Conservation (phyloP, 1,140 invertebrate species). For the Odontomachus brunneus region DNA sequence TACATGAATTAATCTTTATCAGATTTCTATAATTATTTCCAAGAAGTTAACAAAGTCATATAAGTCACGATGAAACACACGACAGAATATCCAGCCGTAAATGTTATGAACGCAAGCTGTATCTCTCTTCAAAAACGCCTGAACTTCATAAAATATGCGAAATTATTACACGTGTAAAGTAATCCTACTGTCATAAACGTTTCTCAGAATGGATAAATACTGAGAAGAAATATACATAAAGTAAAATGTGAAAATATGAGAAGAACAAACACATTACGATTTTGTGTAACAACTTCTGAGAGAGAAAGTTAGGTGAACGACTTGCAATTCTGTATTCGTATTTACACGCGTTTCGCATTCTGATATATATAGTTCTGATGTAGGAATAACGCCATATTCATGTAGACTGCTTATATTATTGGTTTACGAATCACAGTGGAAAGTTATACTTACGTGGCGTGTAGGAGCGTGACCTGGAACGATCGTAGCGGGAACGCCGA, state of each 20-base stretch:
- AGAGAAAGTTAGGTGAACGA: neutral
- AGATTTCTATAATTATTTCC: neutral
- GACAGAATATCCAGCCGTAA: neutral
- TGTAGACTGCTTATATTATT: slow-evolving; percentile 78
- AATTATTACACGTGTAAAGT: neutral
- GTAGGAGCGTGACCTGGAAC: slow-evolving; percentile 93
- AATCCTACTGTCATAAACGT: neutral
- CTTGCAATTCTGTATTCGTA: slow-evolving; percentile 5
- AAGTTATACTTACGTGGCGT: slow-evolving; percentile 91
- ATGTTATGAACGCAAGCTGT: neutral
- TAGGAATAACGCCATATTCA: slow-evolving; percentile 71
- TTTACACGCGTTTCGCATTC: neutral
- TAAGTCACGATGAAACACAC: neutral
- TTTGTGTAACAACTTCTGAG: neutral
- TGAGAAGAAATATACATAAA: neutral
- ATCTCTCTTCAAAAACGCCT: neutral
- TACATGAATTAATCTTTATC: neutral
- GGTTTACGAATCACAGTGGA: slow-evolving; percentile 55
- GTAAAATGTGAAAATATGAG: neutral
- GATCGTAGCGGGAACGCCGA: slow-evolving; percentile 88
- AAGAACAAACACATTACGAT: neutral
- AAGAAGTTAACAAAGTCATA: neutral
- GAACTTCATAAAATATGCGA: neutral
- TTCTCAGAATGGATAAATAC: no score
- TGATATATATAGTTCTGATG: slow-evolving; percentile 34